These are phyloP conservation scores for Strongylocentrotus purpuratus DNA, from an alignment of 35 echinoderm and acorn worm species.

Conservation along the genomic window DNA sequence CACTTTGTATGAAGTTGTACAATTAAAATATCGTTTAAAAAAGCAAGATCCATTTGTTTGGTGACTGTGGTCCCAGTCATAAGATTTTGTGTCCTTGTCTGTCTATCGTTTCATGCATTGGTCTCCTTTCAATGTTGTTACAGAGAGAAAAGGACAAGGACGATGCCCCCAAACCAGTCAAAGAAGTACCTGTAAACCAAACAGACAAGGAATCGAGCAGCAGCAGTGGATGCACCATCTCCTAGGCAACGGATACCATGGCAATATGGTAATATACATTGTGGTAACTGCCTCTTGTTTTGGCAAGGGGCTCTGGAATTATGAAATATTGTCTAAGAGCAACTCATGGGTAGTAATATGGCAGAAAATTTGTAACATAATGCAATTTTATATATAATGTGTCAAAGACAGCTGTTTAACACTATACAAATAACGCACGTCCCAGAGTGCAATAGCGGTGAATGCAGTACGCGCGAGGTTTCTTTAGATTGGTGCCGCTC, in stretches of 20 bases:
- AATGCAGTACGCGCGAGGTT: too few relatives aligned
- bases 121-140: background rate
- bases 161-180: slow-evolving; percentile 80
- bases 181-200: slow-evolving; percentile 82
- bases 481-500: too few relatives aligned
- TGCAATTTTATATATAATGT: background rate
- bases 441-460: too few relatives aligned
- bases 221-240: slow-evolving; percentile 84
- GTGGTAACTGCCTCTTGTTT: background rate
- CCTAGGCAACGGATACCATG: slow-evolving; percentile 53
- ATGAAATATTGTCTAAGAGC: background rate
- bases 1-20: too few relatives aligned
- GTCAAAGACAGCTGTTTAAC: background rate
- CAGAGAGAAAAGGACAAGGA: slow-evolving; percentile 78
- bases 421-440: too few relatives aligned
- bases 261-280: background rate
- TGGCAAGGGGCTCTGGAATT: background rate
- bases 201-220: slow-evolving; percentile 85
- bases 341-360: background rate
- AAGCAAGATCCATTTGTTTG: background rate
- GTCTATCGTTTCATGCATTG: background rate
- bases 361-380: background rate
- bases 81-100: background rate
- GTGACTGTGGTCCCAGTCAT: background rate
- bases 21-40: too few relatives aligned